These are phyloP conservation scores for Anoplolepis gracilipes DNA, from an alignment of 1,140 invertebrate genomes.

Conservation along the genomic window DNA sequence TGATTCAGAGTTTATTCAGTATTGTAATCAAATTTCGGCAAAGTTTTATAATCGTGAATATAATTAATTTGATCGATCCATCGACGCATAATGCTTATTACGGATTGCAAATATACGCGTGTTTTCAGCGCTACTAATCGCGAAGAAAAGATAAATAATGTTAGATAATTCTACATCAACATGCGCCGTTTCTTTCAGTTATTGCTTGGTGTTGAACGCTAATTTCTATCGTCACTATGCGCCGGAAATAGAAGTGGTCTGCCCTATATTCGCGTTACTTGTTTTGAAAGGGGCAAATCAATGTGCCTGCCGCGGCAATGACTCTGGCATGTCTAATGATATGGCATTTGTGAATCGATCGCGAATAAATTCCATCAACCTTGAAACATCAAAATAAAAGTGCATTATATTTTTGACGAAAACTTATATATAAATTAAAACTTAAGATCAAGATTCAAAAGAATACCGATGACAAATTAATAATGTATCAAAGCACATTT, in stretches of 20 bases:
- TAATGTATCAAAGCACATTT: neutral
- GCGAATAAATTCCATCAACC: conserved; percentile 13
- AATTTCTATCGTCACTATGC: conserved; percentile 35
- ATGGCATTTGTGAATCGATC: conserved; percentile 31
- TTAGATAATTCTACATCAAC: conserved; percentile 52
- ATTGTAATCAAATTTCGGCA: too few relatives aligned
- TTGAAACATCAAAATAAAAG: conserved; percentile 21
- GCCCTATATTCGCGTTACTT: conserved; percentile 46
- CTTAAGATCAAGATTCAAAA: neutral
- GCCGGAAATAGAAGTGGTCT: conserved; percentile 50
- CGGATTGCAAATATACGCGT: conserved; percentile 21
- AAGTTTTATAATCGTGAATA: too few relatives aligned
- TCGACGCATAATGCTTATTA: conserved; percentile 5
- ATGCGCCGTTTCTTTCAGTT: conserved; percentile 45
- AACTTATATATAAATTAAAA: neutral
- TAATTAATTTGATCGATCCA: neutral
- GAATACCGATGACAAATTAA: neutral
- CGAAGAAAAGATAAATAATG: conserved; percentile 46
- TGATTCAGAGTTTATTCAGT: too few relatives aligned
- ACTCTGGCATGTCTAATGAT: conserved; percentile 34
- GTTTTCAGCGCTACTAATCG: conserved; percentile 42
- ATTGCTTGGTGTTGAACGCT: conserved; percentile 19
- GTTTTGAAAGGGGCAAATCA: conserved; percentile 40
- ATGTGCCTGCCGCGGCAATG: conserved; percentile 33
- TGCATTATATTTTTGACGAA: neutral